Percentiles rank a stretch among this genome's conserved stretches.
Conservation (phyloP, 2,797 vertebrate species). For the Poeciliopsis presidionis region DNA sequence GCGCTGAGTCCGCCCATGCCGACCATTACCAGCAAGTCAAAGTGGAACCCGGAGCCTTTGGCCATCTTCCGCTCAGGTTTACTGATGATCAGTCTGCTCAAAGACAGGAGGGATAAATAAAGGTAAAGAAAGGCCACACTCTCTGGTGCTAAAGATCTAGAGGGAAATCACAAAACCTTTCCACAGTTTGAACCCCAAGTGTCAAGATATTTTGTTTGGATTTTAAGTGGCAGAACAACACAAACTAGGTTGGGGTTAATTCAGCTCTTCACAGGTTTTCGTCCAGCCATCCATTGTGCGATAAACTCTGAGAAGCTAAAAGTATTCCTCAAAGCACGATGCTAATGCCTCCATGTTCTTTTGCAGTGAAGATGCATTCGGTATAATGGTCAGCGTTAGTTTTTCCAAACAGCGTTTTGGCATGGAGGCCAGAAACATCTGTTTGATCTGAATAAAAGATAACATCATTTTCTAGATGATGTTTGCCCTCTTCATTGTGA, state of each 20-base stretch:
- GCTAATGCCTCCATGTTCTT: not conserved
- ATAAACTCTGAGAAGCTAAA: not conserved
- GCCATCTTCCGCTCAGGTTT: conserved; percentile 94
- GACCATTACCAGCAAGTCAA: conserved; percentile 93
- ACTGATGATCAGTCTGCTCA: conserved; percentile 90
- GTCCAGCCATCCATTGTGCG: not conserved
- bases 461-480: not conserved
- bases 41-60: conserved; percentile 96
- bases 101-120: conserved; percentile 3
- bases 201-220: not conserved
- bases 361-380: not conserved
- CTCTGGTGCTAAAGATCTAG: not conserved
- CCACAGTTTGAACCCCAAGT: not conserved
- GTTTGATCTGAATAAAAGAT: not conserved
- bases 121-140: not conserved
- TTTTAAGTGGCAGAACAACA: not conserved
- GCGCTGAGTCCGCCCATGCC: conserved; percentile 90
- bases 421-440: not conserved
- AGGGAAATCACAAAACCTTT: not conserved
- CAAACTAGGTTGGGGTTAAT: not conserved
- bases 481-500: not conserved
- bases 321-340: not conserved
- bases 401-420: not conserved
- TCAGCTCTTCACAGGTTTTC: not conserved
- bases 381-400: not conserved